These are phyloP conservation scores for Porites australiensis DNA, from an alignment of 64 coral and sea anemone genomes.

Conservation along the genomic window DNA sequence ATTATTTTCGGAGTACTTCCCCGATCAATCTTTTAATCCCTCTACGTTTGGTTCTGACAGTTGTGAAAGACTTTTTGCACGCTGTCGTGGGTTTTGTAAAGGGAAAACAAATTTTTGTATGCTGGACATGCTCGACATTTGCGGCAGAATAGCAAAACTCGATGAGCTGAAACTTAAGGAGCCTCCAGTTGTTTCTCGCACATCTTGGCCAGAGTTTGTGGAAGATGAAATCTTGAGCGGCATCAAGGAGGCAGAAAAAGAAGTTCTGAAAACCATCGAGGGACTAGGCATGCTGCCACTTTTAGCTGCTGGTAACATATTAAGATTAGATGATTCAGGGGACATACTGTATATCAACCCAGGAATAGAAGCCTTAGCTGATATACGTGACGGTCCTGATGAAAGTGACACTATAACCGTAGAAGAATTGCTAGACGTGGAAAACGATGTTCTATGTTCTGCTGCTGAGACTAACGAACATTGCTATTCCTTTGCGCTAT, in stretches of 20 bases:
- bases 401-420: conserved; percentile 24
- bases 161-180: neutral
- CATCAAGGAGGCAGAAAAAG: conserved; percentile 48
- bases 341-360: conserved; percentile 34
- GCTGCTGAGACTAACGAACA: conserved; percentile 13
- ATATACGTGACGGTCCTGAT: conserved; percentile 26
- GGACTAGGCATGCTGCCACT: conserved; percentile 44
- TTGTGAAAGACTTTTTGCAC: conserved; percentile 57
- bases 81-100: neutral
- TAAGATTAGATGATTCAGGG: neutral
- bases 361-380: conserved; percentile 1
- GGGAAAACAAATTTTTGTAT: conserved; percentile 45
- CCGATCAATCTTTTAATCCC: conserved; percentile 36
- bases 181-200: neutral
- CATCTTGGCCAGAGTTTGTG: conserved; percentile 35
- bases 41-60: conserved; percentile 55
- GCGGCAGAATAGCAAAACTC: conserved; percentile 22
- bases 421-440: conserved; percentile 38
- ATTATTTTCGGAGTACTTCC: conserved; percentile 13
- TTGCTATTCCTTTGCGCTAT: neutral
- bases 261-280: conserved; percentile 53
- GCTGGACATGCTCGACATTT: conserved; percentile 16
- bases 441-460: conserved; percentile 37
- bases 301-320: conserved; percentile 16
- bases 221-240: conserved; percentile 56